phyloP scores from a whole-genome alignment of 2,113 vertebrate genomes.

The Notothenia rossii region DNA sequence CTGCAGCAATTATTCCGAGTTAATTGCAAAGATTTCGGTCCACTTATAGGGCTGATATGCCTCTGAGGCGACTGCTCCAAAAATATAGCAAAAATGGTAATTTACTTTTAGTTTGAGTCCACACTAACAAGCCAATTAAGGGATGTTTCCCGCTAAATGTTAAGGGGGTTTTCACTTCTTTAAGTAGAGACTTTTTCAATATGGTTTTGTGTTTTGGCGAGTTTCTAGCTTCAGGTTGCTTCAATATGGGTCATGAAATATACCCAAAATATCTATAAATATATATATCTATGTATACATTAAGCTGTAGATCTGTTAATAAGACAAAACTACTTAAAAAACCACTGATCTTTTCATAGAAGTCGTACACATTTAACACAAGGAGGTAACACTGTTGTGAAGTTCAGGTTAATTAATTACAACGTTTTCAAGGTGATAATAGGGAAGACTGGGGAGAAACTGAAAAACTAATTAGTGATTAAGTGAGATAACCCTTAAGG shows the following conservation, averaged over 20 bases:
- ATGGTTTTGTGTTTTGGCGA: neutral
- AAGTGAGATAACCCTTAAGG: neutral
- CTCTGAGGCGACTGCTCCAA: slow-evolving; percentile 10
- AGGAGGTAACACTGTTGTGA: neutral
- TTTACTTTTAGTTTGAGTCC: neutral
- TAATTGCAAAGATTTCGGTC: slow-evolving; percentile 45
- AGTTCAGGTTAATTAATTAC: neutral
- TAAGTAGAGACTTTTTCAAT: neutral
- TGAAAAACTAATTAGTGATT: neutral
- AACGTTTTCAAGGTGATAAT: neutral
- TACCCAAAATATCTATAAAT: neutral
- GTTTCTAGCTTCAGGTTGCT: neutral
- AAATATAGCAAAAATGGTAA: slow-evolving; percentile 15
- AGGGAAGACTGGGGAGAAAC: neutral
- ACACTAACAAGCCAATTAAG: neutral
- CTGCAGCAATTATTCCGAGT: slow-evolving; percentile 30
- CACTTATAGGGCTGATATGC: neutral
- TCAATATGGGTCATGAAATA: neutral
- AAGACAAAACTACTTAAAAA: neutral
- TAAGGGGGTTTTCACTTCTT: neutral
- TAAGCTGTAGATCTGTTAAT: neutral
- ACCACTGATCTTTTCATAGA: neutral
- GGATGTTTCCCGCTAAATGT: neutral
- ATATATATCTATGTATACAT: neutral
- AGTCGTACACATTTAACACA: neutral